Evolutionary conservation across 2,113 vertebrate genomes (phyloP), one percentile per base, ranked within the genome.

Genomic region (Rhinopomastus cyanomelas): DNA sequence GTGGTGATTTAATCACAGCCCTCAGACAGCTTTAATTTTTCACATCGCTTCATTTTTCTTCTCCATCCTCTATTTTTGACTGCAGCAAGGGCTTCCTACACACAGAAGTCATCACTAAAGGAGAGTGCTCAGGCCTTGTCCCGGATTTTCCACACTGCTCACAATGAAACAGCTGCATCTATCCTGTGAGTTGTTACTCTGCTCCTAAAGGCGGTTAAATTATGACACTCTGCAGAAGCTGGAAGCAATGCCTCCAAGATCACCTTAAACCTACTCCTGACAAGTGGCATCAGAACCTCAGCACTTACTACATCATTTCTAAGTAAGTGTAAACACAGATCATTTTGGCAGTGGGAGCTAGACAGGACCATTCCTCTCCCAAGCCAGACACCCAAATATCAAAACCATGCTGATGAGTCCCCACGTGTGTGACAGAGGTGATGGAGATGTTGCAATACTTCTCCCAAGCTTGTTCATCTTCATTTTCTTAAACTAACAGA

Each of bases 111-210:
- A 48, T n/a, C 67, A 76, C n/a, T 29, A 15, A 71, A 55, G 29
- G 62, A 53, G 0, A 0, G 42, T 19, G 25, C 12, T 81, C 20
- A 16, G 22, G 51, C n/a, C 20, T 81, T 8, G 12, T 26, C 22
- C 49, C 29, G 75, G 3, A 60, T 85, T 60, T 72, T 64, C 39
- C 82, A 76, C 49, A 9, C 23, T 21, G 44, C 13, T 80, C 49
- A 56, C 51, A 75, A 67, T 34, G 48, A 72, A 52, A 79, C 46
- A 60, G 25, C 23, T 51, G n/a, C 8, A 3, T n/a, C 1, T 37
- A 53, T 71, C 74, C 37, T 30, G 10, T 22, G 26, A 55, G 52
- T 37, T 60, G 16, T 49, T 36, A 22, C 51, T 89, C 64, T 37
- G 32, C 46, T 82, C 25, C 44, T 87, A 74, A 89, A 69, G 18